phyloP scores from a whole-genome alignment of 2,888 invertebrate species.

The Coenonympha arcania region DNA sequence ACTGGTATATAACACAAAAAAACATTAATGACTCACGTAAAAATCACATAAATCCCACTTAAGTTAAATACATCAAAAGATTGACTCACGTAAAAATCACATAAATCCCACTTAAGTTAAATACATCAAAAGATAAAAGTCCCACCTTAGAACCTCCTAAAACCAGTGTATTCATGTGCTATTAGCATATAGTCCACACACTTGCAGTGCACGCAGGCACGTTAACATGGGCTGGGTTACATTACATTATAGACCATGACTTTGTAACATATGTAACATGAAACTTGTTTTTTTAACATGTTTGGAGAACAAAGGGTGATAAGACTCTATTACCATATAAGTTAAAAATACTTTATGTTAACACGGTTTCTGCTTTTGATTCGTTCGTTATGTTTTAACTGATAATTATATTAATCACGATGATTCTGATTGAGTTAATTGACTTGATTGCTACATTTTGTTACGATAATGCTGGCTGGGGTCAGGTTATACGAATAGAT shows the following conservation, averaged over 20 bases:
- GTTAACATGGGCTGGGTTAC: constrained; percentile 4
- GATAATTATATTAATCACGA: neutral
- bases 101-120: too few relatives aligned
- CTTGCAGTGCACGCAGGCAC: neutral
- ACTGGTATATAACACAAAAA: too few relatives aligned
- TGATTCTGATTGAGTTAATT: neutral
- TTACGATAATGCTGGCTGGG: too few relatives aligned
- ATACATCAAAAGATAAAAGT: neutral
- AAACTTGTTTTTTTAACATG: constrained; percentile 9
- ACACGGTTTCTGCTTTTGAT: neutral
- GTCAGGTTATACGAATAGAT: too few relatives aligned
- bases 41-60: too few relatives aligned
- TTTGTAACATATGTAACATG: neutral
- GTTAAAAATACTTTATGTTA: neutral
- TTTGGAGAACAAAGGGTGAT: constrained; percentile 1
- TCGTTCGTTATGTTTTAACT: neutral
- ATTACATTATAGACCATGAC: constrained; percentile 2
- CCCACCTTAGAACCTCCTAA: neutral
- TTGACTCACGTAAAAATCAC: too few relatives aligned
- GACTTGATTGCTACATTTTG: too few relatives aligned
- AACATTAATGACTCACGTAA: too few relatives aligned
- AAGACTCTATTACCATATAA: constrained; percentile 1
- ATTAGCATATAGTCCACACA: constrained; percentile 6
- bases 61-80: too few relatives aligned
- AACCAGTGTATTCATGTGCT: neutral